These are phyloP conservation scores for Entomyzon cyanotis DNA, from an alignment of 2,113 vertebrate species.

Conservation along the genomic window DNA sequence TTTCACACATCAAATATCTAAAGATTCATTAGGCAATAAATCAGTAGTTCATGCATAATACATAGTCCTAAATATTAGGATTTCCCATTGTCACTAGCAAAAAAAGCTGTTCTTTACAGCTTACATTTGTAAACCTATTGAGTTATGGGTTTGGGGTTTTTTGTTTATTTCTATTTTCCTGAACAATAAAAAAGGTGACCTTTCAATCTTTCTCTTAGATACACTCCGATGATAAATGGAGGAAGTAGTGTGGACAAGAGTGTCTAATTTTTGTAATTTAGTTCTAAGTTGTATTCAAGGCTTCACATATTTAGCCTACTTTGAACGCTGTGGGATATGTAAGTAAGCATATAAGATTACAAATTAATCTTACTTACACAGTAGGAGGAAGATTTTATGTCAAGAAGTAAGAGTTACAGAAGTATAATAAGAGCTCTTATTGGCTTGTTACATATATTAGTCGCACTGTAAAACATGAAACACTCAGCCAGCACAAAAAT, in stretches of 20 bases:
- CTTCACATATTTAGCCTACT: neutral
- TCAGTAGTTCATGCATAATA: neutral
- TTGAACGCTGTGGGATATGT: neutral
- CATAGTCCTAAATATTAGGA: neutral
- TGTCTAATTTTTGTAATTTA: neutral
- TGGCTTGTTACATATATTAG: slow-evolving; percentile 5
- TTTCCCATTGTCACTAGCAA: neutral
- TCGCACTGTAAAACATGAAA: neutral
- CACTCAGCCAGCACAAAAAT: neutral
- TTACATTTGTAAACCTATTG: neutral
- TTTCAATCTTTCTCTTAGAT: neutral
- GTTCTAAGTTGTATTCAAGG: neutral
- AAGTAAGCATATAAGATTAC: slow-evolving; percentile 28
- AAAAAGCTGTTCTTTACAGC: neutral
- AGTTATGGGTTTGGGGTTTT: neutral
- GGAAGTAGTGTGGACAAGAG: neutral
- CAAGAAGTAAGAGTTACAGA: slow-evolving; percentile 22
- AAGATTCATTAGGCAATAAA: neutral
- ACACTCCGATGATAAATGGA: neutral
- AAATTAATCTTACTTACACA: slow-evolving; percentile 45
- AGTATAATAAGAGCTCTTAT: neutral
- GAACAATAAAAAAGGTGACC: neutral
- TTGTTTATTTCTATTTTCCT: neutral
- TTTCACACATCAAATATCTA: neutral
- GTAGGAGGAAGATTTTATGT: slow-evolving; percentile 34